Evolutionary conservation across 2,113 vertebrate species (phyloP).

Genomic region (human (Homo sapiens)): DNA sequence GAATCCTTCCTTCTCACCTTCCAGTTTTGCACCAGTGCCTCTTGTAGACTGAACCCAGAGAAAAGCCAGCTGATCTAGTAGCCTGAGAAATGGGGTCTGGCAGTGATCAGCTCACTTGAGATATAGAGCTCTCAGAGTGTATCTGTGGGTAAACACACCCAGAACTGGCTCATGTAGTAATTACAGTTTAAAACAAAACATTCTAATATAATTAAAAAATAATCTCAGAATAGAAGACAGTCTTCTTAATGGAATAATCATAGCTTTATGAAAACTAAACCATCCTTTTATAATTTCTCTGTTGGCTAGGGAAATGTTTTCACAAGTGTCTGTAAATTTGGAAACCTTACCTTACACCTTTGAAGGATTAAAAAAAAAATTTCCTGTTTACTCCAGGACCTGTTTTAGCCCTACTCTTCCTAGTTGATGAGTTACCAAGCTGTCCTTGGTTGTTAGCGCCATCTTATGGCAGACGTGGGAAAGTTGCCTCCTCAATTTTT

Average conservation of each 20-base stretch:
- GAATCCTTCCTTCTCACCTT: not conserved
- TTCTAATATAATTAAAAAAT: constrained; percentile 4
- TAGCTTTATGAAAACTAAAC: constrained; percentile 26
- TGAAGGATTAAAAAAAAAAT: not conserved
- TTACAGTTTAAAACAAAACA: constrained; percentile 35
- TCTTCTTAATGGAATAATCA: not conserved
- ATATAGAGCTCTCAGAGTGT: not conserved
- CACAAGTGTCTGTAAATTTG: not conserved
- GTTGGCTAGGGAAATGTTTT: not conserved
- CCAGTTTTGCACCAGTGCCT: not conserved
- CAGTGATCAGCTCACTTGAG: not conserved
- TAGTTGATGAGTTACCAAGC: constrained; percentile 9
- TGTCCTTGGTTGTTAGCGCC: not conserved
- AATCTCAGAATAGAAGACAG: not conserved
- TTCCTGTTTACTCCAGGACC: not conserved
- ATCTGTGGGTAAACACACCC: not conserved
- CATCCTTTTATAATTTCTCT: constrained; percentile 2
- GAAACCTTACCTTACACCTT: not conserved
- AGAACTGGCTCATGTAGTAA: not conserved
- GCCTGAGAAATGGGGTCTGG: not conserved
- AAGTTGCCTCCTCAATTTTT: not conserved
- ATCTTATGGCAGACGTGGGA: not conserved
- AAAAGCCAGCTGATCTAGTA: not conserved
- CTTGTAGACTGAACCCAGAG: not conserved
- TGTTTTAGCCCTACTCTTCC: not conserved